These are phyloP conservation scores for Pipistrellus pipistrellus DNA, from an alignment of 2,797 vertebrate genomes.

Conservation along the genomic window DNA sequence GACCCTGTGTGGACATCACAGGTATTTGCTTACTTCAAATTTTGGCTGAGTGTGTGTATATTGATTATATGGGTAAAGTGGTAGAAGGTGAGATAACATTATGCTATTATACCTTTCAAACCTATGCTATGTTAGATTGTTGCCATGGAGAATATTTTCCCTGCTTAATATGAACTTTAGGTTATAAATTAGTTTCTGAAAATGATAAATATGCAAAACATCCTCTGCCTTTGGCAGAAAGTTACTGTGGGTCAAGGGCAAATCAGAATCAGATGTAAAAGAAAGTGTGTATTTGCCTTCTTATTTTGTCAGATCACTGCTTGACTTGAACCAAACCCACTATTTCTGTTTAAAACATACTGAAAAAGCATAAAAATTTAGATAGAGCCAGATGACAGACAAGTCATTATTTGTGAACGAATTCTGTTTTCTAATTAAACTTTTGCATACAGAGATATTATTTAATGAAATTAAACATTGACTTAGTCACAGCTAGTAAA, in stretches of 20 bases:
- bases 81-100: conserved; percentile 1
- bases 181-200: conserved; percentile 20
- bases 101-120: conserved; percentile 10
- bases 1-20: not conserved
- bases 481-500: not conserved
- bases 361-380: not conserved
- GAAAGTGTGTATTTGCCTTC: conserved; percentile 6
- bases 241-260: not conserved
- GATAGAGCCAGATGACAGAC: not conserved
- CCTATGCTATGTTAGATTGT: not conserved
- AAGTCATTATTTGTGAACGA: not conserved
- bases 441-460: conserved; percentile 20
- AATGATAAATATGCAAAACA: conserved; percentile 16
- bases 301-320: not conserved
- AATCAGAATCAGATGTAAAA: not conserved
- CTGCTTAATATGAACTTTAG: conserved; percentile 28
- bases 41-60: conserved; percentile 9
- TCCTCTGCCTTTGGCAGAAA: conserved; percentile 43
- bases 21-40: not conserved
- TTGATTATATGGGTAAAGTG: not conserved
- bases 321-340: not conserved
- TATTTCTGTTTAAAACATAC: conserved; percentile 13
- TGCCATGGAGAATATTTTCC: not conserved
- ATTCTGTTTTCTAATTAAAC: conserved; percentile 37
- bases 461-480: conserved; percentile 55